Conservation (phyloP, 2,113 vertebrate species). For the Atherinomorus stipes region DNA sequence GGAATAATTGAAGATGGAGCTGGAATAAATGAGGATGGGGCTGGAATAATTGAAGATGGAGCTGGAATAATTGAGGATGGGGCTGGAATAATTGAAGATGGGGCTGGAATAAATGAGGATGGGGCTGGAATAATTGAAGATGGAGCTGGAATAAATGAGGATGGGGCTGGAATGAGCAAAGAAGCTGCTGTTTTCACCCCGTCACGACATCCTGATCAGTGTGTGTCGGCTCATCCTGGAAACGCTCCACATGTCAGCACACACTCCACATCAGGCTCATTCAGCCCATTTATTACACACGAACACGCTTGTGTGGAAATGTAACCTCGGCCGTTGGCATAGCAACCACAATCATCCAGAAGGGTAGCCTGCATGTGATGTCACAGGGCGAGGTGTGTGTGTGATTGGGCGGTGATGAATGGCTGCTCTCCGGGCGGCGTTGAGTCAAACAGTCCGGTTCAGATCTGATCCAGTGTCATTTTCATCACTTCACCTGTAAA, state of each 20-base stretch:
- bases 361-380: constrained; percentile 36
- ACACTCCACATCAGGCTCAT: constrained; percentile 20
- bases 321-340: constrained; percentile 57
- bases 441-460: background rate
- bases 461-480: background rate
- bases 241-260: background rate
- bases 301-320: constrained; percentile 1
- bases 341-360: constrained; percentile 54
- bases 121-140: too few relatives aligned
- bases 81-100: too few relatives aligned
- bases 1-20: too few relatives aligned
- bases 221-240: background rate
- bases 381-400: constrained; percentile 14
- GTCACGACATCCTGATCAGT: background rate
- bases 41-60: too few relatives aligned
- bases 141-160: too few relatives aligned
- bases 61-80: too few relatives aligned
- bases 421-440: too few relatives aligned
- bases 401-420: constrained; percentile 32
- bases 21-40: too few relatives aligned
- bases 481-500: background rate
- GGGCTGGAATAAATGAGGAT: too few relatives aligned
- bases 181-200: constrained; percentile 10
- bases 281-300: constrained; percentile 17
- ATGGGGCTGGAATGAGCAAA: constrained; percentile 1